These are phyloP conservation scores for Furnarius figulus DNA, from an alignment of 2,113 vertebrate genomes.

Conservation along the genomic window DNA sequence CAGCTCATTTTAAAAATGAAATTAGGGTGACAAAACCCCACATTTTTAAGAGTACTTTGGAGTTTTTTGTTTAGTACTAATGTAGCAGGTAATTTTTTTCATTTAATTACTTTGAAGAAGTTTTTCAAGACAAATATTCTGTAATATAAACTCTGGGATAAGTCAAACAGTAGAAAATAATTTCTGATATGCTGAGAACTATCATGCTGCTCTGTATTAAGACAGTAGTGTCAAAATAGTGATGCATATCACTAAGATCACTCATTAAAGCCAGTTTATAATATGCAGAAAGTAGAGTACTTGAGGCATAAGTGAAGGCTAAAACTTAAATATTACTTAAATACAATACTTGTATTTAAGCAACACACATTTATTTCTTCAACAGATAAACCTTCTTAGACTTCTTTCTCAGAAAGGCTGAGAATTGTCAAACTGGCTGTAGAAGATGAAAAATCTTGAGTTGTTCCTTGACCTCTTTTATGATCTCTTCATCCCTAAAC, in stretches of 20 bases:
- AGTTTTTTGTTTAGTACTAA: neutral
- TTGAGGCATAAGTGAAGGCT: neutral
- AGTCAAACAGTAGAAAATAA: neutral
- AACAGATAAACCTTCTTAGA: neutral
- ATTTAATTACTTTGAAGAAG: neutral
- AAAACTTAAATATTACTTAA: neutral
- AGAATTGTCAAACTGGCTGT: neutral
- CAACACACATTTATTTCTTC: neutral
- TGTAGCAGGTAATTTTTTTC: neutral
- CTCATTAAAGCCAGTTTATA: neutral
- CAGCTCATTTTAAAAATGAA: neutral
- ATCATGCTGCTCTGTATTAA: neutral
- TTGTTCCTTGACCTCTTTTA: conserved; percentile 40
- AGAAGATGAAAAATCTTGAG: conserved; percentile 40
- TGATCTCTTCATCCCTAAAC: conserved; percentile 37
- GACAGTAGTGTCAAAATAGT: neutral
- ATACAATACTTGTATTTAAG: neutral
- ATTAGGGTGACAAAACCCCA: neutral
- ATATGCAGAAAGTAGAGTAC: neutral
- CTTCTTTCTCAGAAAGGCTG: neutral
- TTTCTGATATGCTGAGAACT: neutral
- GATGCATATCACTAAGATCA: neutral
- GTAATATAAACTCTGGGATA: neutral
- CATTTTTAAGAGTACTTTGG: neutral
- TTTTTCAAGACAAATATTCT: neutral